Evolutionary conservation across 2,888 invertebrate genomes (phyloP).

Genomic region (Alentia gelatinosa): DNA sequence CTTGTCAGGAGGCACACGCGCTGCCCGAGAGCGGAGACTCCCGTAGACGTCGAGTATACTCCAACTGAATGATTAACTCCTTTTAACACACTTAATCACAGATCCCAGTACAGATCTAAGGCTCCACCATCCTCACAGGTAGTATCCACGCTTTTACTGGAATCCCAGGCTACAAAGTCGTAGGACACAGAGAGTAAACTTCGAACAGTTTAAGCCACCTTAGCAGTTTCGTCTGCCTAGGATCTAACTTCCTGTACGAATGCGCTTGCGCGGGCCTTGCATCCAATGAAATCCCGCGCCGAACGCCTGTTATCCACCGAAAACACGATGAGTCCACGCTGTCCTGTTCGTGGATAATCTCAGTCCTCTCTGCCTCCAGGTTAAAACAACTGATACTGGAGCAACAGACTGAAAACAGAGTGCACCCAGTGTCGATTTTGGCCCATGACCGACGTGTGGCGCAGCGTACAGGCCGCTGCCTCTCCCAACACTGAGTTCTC

Average conservation of each 20-base stretch:
- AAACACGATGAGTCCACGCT: too few relatives aligned
- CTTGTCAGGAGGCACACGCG: constrained; percentile 19
- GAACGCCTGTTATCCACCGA: too few relatives aligned
- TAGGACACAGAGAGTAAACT: not conserved
- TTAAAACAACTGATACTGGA: too few relatives aligned
- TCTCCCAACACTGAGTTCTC: too few relatives aligned
- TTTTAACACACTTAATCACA: not conserved
- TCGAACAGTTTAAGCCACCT: constrained; percentile 12
- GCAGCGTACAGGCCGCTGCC: too few relatives aligned
- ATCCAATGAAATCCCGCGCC: too few relatives aligned
- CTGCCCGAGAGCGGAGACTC: not conserved
- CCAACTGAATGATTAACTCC: constrained; percentile 10
- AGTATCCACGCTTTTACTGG: not conserved
- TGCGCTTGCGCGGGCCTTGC: not conserved
- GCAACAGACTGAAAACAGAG: too few relatives aligned
- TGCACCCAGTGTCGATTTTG: too few relatives aligned
- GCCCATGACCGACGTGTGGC: too few relatives aligned
- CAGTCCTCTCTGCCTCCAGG: too few relatives aligned
- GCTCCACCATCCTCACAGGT: not conserved
- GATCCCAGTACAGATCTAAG: not conserved
- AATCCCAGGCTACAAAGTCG: not conserved
- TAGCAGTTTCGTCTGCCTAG: constrained; percentile 32
- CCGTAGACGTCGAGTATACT: not conserved
- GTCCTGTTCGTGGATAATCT: too few relatives aligned
- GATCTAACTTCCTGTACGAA: not conserved